Evolutionary conservation across 2,888 invertebrate genomes (phyloP), one percentile per base, ranked within the genome.

Genomic region (Drosophila stalkeri): DNA sequence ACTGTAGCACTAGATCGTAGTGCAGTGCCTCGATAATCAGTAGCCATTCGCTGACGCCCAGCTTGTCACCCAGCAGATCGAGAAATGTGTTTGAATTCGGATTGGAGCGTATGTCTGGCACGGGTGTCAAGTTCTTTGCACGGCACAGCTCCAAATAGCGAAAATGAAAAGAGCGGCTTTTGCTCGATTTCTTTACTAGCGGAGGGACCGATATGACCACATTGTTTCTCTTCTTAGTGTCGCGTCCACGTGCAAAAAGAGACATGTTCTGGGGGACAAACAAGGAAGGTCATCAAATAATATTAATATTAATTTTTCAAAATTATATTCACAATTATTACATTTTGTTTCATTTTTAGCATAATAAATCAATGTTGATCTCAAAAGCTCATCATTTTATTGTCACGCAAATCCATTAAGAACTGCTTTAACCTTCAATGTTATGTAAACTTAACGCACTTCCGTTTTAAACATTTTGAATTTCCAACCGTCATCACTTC

Each of bases 21-120:
- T 95, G 94, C 7, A 97, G 92, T 0, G 97, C 96, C 82, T 96
- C 96, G 57, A 96, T 92, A 55, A 97, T 95, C 2, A 97, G 95
- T 37, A 94, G 94, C 97, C 97, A 97, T 78, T 97, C 97, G 72
- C 94, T 95, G 72, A 96, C 95, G 86, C 95, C 96, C 57, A 97
- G 94, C 77, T 96, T 95, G 89, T 97, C 97, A 59, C 95, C 96
- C 76, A 94, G 95, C 83, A 97, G 96, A 80, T 97, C 97, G 72
- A 96, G 85, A 46, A 93, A 92, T 56, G 94, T 94, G 20, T 94
- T 94, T 64, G 94, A 94, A 49, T 93, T 91, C 11, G 90, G 83
- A 66, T 92, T 93, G 16, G 82, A 72, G 43, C 92, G 92, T 14
- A 93, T 88, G 23, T 92, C 92, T 0, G 88, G 60, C 23, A 91